phyloP scores from a whole-genome alignment of 2,113 vertebrate species.

The Rhinolophus sinicus region DNA sequence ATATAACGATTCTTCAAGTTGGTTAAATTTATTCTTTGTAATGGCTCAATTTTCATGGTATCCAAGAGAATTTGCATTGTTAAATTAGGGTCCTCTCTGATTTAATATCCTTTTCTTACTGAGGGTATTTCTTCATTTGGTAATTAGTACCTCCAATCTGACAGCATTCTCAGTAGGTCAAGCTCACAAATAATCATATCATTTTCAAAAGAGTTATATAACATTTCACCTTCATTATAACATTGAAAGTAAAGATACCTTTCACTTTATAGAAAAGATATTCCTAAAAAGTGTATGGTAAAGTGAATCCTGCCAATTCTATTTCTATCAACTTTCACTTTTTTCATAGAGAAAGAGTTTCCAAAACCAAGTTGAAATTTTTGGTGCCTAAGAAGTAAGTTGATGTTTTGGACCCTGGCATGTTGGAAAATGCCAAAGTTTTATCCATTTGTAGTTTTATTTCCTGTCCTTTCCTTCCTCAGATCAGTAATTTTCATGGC shows the following conservation, averaged over 20 bases:
- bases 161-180: background rate
- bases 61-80: background rate
- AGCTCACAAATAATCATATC: background rate
- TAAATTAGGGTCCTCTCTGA: background rate
- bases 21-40: constrained; percentile 56
- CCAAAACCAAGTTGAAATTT: background rate
- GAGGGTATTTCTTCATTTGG: background rate
- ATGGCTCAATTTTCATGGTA: background rate
- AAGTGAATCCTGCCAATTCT: background rate
- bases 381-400: background rate
- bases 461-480: background rate
- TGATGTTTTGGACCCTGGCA: background rate
- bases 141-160: background rate
- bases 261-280: background rate
- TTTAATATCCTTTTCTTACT: background rate
- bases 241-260: background rate
- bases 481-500: background rate
- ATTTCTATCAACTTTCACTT: background rate
- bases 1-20: background rate
- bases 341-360: background rate
- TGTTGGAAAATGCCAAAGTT: background rate
- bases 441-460: background rate
- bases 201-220: background rate
- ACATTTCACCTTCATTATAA: background rate
- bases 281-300: background rate